phyloP scores from a whole-genome alignment of 2,113 vertebrate genomes.

The Syrmaticus mikado region DNA sequence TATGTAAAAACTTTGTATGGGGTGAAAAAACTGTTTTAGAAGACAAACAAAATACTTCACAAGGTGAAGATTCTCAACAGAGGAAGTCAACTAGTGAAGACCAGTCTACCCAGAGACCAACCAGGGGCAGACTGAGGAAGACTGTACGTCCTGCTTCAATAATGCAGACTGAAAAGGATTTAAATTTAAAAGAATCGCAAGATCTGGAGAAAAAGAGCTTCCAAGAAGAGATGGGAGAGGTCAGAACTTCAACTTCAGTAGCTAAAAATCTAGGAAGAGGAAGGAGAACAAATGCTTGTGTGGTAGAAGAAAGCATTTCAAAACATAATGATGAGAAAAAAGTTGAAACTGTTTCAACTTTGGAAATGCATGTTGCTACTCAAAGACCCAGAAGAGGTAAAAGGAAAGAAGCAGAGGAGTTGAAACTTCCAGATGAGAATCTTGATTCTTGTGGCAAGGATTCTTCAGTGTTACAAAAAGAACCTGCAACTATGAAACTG shows the following conservation, averaged over 20 bases:
- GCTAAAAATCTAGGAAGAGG: background rate
- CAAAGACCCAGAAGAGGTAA: slow-evolving; percentile 18
- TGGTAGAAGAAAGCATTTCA: background rate
- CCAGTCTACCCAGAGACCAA: background rate
- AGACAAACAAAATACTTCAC: background rate
- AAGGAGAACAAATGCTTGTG: background rate
- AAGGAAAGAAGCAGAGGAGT: background rate
- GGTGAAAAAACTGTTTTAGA: background rate
- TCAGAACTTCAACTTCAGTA: background rate
- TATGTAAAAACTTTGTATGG: background rate
- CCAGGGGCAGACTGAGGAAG: background rate
- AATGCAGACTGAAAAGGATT: background rate
- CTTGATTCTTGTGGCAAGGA: background rate
- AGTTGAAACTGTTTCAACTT: background rate
- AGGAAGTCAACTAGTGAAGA: background rate
- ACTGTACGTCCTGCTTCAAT: background rate
- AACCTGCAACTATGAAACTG: background rate
- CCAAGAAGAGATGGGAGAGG: background rate
- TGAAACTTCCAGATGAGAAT: background rate
- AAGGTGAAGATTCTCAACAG: background rate
- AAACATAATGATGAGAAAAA: background rate
- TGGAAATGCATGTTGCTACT: background rate
- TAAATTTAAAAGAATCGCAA: background rate
- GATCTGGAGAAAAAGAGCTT: background rate
- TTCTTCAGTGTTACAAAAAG: background rate